Percentiles rank a stretch among this genome's conserved stretches.
phyloP scores from a whole-genome alignment of 2,888 invertebrate species.

The Thysanoteuthis rhombus region DNA sequence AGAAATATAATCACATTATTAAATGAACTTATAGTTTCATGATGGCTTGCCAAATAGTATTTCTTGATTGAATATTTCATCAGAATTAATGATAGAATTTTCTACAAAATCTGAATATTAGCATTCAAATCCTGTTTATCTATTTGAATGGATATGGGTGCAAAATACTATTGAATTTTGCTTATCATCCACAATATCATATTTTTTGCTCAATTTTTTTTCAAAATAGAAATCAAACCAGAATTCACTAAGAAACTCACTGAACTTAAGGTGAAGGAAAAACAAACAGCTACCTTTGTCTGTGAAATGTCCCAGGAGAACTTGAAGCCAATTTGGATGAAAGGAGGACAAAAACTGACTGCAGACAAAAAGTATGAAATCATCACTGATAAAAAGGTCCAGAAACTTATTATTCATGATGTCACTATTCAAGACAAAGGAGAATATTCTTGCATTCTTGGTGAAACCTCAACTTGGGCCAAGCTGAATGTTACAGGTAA shows the following conservation, averaged over 20 bases:
- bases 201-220: neutral
- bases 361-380: neutral
- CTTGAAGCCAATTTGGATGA: constrained; percentile 1
- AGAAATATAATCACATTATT: too few species aligned
- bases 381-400: neutral
- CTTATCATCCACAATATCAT: too few species aligned
- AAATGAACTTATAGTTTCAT: too few species aligned
- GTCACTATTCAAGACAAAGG: constrained; percentile 1
- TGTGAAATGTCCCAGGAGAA: constrained; percentile 24
- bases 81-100: too few species aligned
- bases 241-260: neutral
- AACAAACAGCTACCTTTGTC: neutral
- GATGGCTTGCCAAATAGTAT: too few species aligned
- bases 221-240: neutral
- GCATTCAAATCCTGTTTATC: too few species aligned
- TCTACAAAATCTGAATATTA: too few species aligned
- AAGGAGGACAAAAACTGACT: neutral
- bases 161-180: neutral
- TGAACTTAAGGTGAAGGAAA: neutral
- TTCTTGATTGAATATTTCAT: too few species aligned
- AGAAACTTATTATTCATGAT: constrained; percentile 18
- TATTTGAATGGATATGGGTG: too few species aligned
- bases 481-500: constrained; percentile 22
- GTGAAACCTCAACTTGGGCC: constrained; percentile 17
- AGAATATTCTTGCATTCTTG: constrained; percentile 19